These are phyloP conservation scores for Vesta saturnalis DNA, from an alignment of 2,888 invertebrate genomes.

Conservation along the genomic window DNA sequence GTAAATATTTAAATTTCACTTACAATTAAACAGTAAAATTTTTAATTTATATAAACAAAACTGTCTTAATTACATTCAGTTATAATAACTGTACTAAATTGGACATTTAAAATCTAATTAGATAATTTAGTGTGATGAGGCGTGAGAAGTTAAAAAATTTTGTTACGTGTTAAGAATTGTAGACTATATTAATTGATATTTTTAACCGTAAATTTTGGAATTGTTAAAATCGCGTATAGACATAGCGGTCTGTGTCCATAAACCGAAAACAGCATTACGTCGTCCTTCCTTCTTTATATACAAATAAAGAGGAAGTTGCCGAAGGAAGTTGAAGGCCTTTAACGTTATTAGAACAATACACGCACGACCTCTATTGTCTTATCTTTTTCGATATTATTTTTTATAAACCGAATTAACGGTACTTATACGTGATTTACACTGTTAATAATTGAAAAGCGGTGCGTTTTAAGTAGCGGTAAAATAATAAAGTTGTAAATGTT, in stretches of 20 bases:
- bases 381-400: slow-evolving; percentile 27
- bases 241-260: slow-evolving; percentile 38
- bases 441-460: slow-evolving; percentile 24
- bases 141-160: not conserved
- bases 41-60: not conserved
- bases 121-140: not conserved
- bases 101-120: slow-evolving; percentile 1
- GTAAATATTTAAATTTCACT: slow-evolving; percentile 4
- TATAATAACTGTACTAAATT: not conserved
- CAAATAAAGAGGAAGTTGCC: slow-evolving; percentile 29
- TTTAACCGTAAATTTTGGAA: slow-evolving; percentile 9
- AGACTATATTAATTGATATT: slow-evolving; percentile 4
- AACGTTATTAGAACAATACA: slow-evolving; percentile 5
- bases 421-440: slow-evolving; percentile 31
- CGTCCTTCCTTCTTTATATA: slow-evolving; percentile 12
- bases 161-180: slow-evolving; percentile 4
- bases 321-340: slow-evolving; percentile 39
- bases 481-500: not conserved
- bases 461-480: slow-evolving; percentile 1
- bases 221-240: not conserved
- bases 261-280: slow-evolving; percentile 19
- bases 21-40: not conserved
- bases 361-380: slow-evolving; percentile 32
- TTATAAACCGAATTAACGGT: slow-evolving; percentile 32
- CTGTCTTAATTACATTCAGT: not conserved